phyloP scores from a whole-genome alignment of 2,113 vertebrate genomes.

The Aix galericulata region DNA sequence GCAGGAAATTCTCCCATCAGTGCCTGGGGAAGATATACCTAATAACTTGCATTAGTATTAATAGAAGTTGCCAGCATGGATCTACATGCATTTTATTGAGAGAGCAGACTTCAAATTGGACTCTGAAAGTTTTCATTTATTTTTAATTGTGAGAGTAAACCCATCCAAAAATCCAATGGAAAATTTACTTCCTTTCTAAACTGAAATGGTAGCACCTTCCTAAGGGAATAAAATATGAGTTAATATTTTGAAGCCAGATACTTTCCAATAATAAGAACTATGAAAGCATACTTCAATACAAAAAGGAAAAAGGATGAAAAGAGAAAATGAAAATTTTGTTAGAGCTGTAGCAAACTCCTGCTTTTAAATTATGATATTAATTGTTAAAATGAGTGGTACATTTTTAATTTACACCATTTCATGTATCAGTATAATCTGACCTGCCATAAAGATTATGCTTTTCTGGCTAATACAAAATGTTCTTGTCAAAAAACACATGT shows the following conservation, averaged over 20 bases:
- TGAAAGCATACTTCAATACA: neutral
- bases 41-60: conserved; percentile 30
- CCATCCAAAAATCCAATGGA: neutral
- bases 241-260: neutral
- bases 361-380: neutral
- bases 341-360: neutral
- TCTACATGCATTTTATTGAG: neutral
- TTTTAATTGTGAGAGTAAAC: conserved; percentile 41
- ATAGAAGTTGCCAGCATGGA: neutral
- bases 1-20: neutral
- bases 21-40: neutral
- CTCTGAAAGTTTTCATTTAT: conserved; percentile 22
- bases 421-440: neutral
- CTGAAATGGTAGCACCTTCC: neutral
- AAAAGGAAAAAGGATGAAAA: neutral
- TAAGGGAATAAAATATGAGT: neutral
- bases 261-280: neutral
- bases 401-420: neutral
- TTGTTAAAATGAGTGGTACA: neutral
- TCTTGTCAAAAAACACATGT: neutral
- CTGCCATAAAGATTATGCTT: neutral
- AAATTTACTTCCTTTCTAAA: conserved; percentile 9
- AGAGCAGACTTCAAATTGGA: neutral
- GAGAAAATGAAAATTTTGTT: neutral
- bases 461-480: neutral